Base-by-base conservation (phyloP, 2,888 invertebrate species). In the Chrysomela aeneicollis region DNA sequence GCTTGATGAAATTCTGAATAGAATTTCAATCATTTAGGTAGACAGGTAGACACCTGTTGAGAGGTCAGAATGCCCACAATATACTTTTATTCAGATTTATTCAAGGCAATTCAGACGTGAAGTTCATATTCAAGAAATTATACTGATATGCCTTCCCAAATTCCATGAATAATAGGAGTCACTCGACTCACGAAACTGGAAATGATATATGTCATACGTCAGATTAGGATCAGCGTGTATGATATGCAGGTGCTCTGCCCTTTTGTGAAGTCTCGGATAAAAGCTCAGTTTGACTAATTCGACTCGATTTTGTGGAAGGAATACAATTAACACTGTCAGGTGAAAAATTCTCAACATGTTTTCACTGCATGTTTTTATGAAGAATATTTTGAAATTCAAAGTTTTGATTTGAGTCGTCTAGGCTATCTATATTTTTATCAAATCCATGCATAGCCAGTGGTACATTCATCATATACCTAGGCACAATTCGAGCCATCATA, bases 171-270 rank as follows among this genome's bases (percentile, higher is more conserved):
- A 37, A 35, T 42, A 57, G 55, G 17, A 57, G 55, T 57, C 55
- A 46, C 55, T 46, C 22, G 17, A 46, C 42, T 57, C 55, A 46
- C 55, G 46, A 66, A 67, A 64, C 60, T 71, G 70, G 64, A 68
- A 70, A 71, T 69, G 70, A 71, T 68, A 69, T 70, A 71, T 73
- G 72, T 71, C 72, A 66, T 67, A 62, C 59, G 71, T 71, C 71
- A 73, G 72, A 73, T 73, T 70, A 71, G 63, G 63, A 71, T 71
- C 71, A 59, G 32, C 26, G 59, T 59, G 15, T 18, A 32, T 57
- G 69, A 70, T 69, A 63, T 64, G 71, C 72, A 73, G 72, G 72
- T 73, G 72, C 61, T 63, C 65, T 55, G 63, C 54, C 61, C n/a
- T 67, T 61, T 69, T 67, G 59, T 61, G 58, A 10, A 61, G 37